Evolutionary conservation across 2,888 invertebrate species (phyloP).

Genomic region (Troglohyphantes excavatus): DNA sequence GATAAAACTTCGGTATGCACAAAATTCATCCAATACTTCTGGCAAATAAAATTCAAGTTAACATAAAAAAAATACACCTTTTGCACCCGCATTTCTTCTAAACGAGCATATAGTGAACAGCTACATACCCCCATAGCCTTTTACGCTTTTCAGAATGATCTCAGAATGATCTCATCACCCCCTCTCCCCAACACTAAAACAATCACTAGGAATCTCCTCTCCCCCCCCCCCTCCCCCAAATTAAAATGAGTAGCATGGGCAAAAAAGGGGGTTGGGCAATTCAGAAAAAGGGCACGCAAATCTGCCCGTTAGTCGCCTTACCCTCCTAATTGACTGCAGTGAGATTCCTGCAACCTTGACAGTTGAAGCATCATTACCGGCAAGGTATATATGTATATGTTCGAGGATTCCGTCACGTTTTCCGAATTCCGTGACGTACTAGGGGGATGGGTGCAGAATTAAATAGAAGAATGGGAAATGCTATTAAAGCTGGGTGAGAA

Average conservation of each 20-base stretch:
- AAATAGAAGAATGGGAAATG: neutral
- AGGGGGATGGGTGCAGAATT: neutral
- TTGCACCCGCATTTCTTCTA: neutral
- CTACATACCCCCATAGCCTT: neutral
- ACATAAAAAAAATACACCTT: no score
- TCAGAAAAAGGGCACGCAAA: slow-evolving; percentile 22
- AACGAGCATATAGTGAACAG: neutral
- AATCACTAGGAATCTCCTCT: neutral
- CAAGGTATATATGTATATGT: neutral
- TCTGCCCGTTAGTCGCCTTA: slow-evolving; percentile 19
- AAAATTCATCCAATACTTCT: no score
- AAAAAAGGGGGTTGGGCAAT: slow-evolving; percentile 15
- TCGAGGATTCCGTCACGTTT: slow-evolving; percentile 28
- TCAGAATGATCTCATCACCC: neutral
- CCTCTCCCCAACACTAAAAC: slow-evolving; percentile 7
- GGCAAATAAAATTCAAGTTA: no score
- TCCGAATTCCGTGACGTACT: slow-evolving; percentile 26
- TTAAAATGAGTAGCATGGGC: slow-evolving; percentile 30
- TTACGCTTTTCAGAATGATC: neutral
- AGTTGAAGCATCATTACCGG: slow-evolving; percentile 34
- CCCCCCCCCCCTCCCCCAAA: slow-evolving; percentile 22
- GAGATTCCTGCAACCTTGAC: slow-evolving; percentile 7
- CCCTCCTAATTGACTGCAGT: slow-evolving; percentile 40
- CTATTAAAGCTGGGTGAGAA: slow-evolving; percentile 12
- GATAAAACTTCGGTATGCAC: no score